Base-by-base conservation (phyloP, 1,140 invertebrate genomes). In the Drosophila pruinosa region DNA sequence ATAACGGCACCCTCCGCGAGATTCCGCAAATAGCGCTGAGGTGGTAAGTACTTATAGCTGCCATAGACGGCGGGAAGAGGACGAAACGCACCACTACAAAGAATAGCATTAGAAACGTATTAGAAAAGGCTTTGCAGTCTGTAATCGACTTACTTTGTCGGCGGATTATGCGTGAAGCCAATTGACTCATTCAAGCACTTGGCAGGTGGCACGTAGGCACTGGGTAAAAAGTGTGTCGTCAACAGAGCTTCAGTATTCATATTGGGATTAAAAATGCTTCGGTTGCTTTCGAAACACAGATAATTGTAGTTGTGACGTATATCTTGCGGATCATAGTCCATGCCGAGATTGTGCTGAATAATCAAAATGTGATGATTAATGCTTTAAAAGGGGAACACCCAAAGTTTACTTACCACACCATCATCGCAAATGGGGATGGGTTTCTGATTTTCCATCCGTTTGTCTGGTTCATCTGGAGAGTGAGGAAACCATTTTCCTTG, bases 1-100 rank as follows among this genome's bases (percentile, higher is more conserved):
- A 97, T 95, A 34, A 98, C 92, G 2, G 94, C 95, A 53, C 97
- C 97, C 91, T 98, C 97, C 93, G 97, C 97, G 26, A 98, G 91
- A 91, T 93, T 97, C 79, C 97, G 96, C 4, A 98, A 69, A 95
- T 96, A 98, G 76, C 97, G 92, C 89, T 98, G 96, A 50, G 92
- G 93, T 4, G 97, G 97, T 34, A 97, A 62, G 91, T 95, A 98
- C 56, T 92, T 93, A 89, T 98, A 98, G 91, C 96, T 95, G 34
- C 97, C 97, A 92, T 95, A 98, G 41, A 93, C 92, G 6, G 96
- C 94, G 94, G 96, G 97, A 7, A 96, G 91, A 19, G 96, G 96
- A 75, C 97, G 93, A 91, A 97, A 96, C 24, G 94, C 91, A 28
- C 96, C 97, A 92, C 96, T 97, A 80, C 10, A 94, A 93, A 50